Evolutionary conservation across 2,113 vertebrate genomes (phyloP), one percentile per base, ranked within the genome.

Genomic region (Agelaius phoeniceus): DNA sequence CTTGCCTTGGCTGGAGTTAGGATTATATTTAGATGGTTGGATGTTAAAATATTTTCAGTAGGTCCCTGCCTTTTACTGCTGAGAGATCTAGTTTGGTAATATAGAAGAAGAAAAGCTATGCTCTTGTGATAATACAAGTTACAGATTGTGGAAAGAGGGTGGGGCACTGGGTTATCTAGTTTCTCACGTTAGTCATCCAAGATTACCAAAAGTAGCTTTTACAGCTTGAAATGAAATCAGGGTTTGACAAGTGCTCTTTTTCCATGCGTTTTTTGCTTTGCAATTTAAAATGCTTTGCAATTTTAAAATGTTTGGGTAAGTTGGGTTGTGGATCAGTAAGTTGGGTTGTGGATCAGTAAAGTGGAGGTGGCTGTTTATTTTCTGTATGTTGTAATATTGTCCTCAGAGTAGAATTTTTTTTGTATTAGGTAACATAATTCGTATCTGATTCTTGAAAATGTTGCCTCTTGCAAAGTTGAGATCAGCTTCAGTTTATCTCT

Each of bases 111-210:
- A 89, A 89, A 72, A 94, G 62, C 66, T 67, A 4, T 67, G 46
- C 37, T 87, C 2, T 21, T 87, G 24, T 74, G 79, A 61, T 88
- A 92, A 95, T 90, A 57, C 16, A 83, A 80, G 15, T 74, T 92
- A 46, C 46, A 82, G 85, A 80, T 77, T 81, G 52, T 87, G 80
- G 77, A 73, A 93, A 43, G 90, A 92, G 93, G 94, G 96, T 94
- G 96, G 92, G 89, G 91, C 6, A 8, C 65, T 88, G 87, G 65
- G 63, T 89, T 96, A 92, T 93, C 93, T 94, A 33, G 76, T 93
- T 94, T 92, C 78, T 86, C 88, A 81, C 1, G 15, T 95, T 95
- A 96, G 89, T 97, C 91, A 96, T 58, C 80, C 80, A 39, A 43
- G 49, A 59, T 87, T 94, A 49, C 84, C 54, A 91, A 66, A 68